phyloP scores from a whole-genome alignment of 1,140 invertebrate species.

The Antheraea mylitta region DNA sequence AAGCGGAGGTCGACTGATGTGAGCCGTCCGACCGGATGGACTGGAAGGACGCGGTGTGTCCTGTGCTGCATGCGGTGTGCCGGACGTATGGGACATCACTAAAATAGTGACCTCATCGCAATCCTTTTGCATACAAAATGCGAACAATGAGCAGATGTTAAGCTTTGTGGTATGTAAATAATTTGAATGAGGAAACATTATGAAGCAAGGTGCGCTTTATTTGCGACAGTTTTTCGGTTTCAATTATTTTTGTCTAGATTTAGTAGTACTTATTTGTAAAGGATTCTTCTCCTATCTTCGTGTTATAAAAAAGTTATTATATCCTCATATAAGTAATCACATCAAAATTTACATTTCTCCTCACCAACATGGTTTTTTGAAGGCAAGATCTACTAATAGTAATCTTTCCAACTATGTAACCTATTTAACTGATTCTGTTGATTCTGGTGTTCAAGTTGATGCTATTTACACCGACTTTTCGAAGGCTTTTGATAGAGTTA shows the following conservation, averaged over 20 bases:
- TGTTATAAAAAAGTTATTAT: too few species aligned
- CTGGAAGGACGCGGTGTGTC: conserved; percentile 58
- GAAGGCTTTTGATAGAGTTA: too few species aligned
- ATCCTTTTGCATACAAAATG: conserved; percentile 44
- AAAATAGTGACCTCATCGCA: conserved; percentile 58
- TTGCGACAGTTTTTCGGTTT: neutral
- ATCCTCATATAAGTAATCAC: too few species aligned
- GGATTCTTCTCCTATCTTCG: too few species aligned
- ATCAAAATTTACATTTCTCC: too few species aligned
- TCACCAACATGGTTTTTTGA: too few species aligned
- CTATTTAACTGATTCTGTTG: too few species aligned
- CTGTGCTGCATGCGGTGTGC: conserved; percentile 27
- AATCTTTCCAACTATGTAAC: too few species aligned
- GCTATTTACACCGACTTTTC: too few species aligned
- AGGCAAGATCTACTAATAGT: too few species aligned
- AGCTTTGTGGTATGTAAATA: conserved; percentile 21
- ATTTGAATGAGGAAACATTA: conserved; percentile 13
- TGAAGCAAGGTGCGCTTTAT: neutral
- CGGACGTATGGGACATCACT: conserved; percentile 57
- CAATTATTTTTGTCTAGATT: neutral
- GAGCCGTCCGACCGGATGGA: conserved; percentile 41
- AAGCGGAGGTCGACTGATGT: conserved; percentile 34
- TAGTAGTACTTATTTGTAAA: neutral
- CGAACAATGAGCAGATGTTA: conserved; percentile 14
- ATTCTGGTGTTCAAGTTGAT: too few species aligned